Evolutionary conservation across 2,113 vertebrate species (phyloP), one percentile per base, ranked within the genome.

Genomic region (Rhinogobius similis): DNA sequence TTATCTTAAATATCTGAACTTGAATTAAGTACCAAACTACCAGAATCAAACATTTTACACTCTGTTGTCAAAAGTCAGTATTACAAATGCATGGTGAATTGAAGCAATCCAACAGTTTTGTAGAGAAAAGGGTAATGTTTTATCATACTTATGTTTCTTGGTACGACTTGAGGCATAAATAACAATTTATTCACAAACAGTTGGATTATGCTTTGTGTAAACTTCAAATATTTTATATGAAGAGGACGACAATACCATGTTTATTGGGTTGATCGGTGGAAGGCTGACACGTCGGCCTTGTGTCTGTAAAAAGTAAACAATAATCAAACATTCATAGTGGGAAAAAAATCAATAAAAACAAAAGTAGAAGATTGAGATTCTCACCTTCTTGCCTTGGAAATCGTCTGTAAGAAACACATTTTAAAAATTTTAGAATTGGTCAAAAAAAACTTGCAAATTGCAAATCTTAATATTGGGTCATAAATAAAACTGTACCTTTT

Each of bases 271-370:
- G 52, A 98, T 87, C 0, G 93, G 52, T 9, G 95, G 92, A 79
- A 96, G 94, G 86, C 95, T 98, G 70, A 96, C 94, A 79, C 97
- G 93, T 62, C 96, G 92, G 44, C 91, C 70, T 24, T 93, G 79
- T 0, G 92, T 86, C 95, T 96, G 39, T 6, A 24, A 44, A 0
- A 41, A n/a, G 21, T 29, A 58, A 12, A 24, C 18, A 69, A 5
- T 44, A 74, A 24, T 23, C 0, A 32, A 41, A 41, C 2, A 36
- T 5, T 62, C 0, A 4, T 23, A 12, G 1, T 53, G 10, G 2
- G 24, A 53, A 53, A 4, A 13, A 24, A 53, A 9, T 3, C 5
- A 29, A 29, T 3, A 29, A 24, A 24, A 24, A 53, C 8, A 24
- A 24, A 24, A 5, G 2, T 29, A 29, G 5, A 29, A 18, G 2